Percentiles rank a stretch among this genome's conserved stretches.
Conservation (phyloP, 2,113 vertebrate genomes). For the Macaca fascicularis region T2T-MFA8v1.1 NC_088388.1:23654001-23654500, state of each 20-base stretch:
- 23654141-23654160: background rate
- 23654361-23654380: background rate
- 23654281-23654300: background rate
- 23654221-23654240: background rate
- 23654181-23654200: background rate
- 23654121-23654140: background rate
- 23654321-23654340: background rate
- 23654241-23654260: background rate
- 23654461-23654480: background rate
- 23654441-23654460: background rate
- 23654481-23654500: background rate
- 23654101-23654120: background rate
- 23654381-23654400: background rate
- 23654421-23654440: background rate
- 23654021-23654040: background rate
- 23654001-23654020: background rate
- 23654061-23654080: background rate
- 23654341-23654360: background rate
- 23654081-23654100: background rate
- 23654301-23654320: background rate
- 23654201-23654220: background rate
- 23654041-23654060: background rate
- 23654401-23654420: background rate
- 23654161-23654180: background rate
- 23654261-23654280: background rate